Percentiles rank a stretch among this genome's conserved stretches.
Conservation (phyloP, 2,888 invertebrate genomes). For the Lasiommata megera region DNA sequence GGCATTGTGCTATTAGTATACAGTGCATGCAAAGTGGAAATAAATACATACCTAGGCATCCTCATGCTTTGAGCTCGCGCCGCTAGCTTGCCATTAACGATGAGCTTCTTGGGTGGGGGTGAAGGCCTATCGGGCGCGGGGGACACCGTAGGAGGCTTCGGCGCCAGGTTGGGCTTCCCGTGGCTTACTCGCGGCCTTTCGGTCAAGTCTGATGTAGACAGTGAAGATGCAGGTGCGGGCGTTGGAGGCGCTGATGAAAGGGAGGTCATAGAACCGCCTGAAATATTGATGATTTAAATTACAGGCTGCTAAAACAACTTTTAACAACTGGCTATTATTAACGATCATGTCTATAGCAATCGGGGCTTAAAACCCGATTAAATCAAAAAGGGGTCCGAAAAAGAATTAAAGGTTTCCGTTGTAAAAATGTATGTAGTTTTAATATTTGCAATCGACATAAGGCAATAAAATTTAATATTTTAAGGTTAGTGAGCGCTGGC, state of each 20-base stretch:
- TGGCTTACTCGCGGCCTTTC: conserved; percentile 80
- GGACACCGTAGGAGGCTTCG: conserved; percentile 85
- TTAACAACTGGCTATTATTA: too few relatives aligned
- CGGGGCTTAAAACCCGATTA: too few relatives aligned
- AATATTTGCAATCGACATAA: too few relatives aligned
- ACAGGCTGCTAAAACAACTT: background rate
- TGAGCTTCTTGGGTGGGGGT: conserved; percentile 84
- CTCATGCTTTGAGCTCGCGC: conserved; percentile 92
- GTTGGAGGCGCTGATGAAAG: conserved; percentile 57
- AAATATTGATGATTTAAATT: conserved; percentile 13
- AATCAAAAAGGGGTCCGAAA: too few relatives aligned
- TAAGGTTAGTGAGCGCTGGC: too few relatives aligned
- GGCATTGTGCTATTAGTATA: too few relatives aligned
- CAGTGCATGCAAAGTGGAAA: too few relatives aligned
- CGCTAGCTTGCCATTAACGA: conserved; percentile 82
- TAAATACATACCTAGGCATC: conserved; percentile 83
- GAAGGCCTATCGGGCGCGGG: conserved; percentile 79
- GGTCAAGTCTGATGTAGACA: conserved; percentile 70
- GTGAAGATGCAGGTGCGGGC: conserved; percentile 57
- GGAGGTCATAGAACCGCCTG: conserved; percentile 75
- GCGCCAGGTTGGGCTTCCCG: conserved; percentile 92
- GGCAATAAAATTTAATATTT: too few relatives aligned
- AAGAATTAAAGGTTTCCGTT: too few relatives aligned
- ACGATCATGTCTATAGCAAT: too few relatives aligned
- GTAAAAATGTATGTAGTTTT: too few relatives aligned